These are phyloP conservation scores for Catocala nupta DNA, from an alignment of 2,888 invertebrate species.

Conservation along the genomic window DNA sequence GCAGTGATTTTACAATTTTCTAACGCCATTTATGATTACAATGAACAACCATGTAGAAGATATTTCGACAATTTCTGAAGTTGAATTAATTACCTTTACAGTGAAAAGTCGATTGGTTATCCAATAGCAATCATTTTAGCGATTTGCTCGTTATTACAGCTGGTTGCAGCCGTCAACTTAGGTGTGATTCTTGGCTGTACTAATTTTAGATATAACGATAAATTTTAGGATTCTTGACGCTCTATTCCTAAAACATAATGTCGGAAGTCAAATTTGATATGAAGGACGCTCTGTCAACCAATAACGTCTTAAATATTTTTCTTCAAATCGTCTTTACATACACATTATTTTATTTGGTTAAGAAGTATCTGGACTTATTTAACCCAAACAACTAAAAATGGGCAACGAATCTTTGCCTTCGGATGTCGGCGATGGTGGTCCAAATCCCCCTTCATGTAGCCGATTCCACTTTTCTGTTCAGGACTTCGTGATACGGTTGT, in stretches of 20 bases:
- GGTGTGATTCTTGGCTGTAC: constrained; percentile 57
- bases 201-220: constrained; percentile 40
- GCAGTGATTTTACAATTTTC: neutral
- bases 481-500: constrained; percentile 60
- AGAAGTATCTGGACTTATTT: constrained; percentile 65
- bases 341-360: constrained; percentile 67
- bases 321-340: constrained; percentile 67
- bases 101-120: no score
- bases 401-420: neutral
- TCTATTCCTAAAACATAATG: neutral
- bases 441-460: no score
- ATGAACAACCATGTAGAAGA: no score
- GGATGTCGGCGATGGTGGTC: neutral
- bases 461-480: constrained; percentile 33
- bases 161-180: constrained; percentile 16
- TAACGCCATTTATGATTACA: neutral
- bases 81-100: no score
- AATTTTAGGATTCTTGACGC: neutral
- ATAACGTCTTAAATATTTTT: constrained; percentile 42
- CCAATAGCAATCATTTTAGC: no score
- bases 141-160: no score
- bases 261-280: no score
- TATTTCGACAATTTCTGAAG: no score
- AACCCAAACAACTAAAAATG: constrained; percentile 42
- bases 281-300: neutral